Conservation (phyloP, 2,797 vertebrate species). For the Meriones psammophilus region DNA sequence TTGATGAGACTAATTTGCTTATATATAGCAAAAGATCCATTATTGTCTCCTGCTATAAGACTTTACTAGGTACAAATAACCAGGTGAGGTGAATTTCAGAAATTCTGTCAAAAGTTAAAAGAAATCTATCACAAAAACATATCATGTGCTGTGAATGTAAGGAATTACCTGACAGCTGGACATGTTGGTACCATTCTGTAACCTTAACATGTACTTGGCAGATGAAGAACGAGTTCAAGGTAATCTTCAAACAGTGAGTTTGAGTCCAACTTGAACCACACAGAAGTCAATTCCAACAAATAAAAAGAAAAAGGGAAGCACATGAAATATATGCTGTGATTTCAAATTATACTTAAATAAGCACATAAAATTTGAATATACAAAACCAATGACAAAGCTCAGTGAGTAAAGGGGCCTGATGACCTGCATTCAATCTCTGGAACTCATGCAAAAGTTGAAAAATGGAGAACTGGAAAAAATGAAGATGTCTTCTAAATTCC, state of each 20-base stretch:
- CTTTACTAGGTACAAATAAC: not conserved
- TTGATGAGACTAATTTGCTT: not conserved
- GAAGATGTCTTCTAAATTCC: not conserved
- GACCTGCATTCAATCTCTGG: not conserved
- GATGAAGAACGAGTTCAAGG: not conserved
- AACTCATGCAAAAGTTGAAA: not conserved
- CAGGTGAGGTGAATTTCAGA: not conserved
- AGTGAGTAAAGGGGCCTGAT: no score
- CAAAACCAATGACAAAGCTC: not conserved
- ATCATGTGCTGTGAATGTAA: no score
- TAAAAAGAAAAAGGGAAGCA: not conserved
- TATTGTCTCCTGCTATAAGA: not conserved
- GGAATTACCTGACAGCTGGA: not conserved
- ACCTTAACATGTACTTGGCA: not conserved
- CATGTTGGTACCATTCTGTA: not conserved
- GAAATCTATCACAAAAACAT: not conserved
- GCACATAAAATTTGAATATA: not conserved
- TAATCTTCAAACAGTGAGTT: not conserved
- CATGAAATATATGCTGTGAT: not conserved
- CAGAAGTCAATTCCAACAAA: no score
- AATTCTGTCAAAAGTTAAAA: not conserved
- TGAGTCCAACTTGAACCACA: not conserved
- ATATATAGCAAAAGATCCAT: not conserved
- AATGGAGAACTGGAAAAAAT: not conserved
- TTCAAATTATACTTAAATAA: not conserved